Base-by-base conservation (phyloP, 2,113 vertebrate species). In the Glareola pratincola region DNA sequence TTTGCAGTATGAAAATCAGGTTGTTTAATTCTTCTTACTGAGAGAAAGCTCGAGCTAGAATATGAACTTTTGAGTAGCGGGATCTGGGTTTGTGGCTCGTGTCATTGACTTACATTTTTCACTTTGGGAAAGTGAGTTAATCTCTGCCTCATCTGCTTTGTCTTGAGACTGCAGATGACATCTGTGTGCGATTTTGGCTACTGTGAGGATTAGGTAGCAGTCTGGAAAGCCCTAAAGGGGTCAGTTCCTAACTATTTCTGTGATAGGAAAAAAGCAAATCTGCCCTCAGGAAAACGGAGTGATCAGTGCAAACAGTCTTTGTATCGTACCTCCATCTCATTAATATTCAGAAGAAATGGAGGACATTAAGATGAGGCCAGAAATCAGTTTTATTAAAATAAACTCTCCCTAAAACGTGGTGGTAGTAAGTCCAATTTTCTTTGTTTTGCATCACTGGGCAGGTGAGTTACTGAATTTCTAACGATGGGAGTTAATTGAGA, bases 381-480 rank as follows among this genome's bases (percentile, higher is more conserved):
- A 83, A 78, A 57, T 80, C 39, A 21, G 39, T 41, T 93, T 73
- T 93, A 88, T 90, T 87, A 92, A 87, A 85, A 75, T 88, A 91
- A 97, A 88, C 81, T 95, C 96, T 93, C 93, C 96, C 86, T 91
- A 88, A 96, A 96, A 92, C 30, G 48, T 96, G 90, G 82, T 78
- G 95, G 92, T 96, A 91, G 84, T 63, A 85, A 97, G 94, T 86
- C 93, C 91, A 97, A 68, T 98, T 97, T 96, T 95, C 98, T 95
- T 96, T 91, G 97, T 93, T 96, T 96, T 97, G 97, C 97, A 95
- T 97, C 93, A 23, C 92, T 97, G 97, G 94, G 93, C 97, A 97
- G 87, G 94, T 98, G 97, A 98, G 94, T 97, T 96, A 85, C 93
- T 96, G 98, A 96, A 92, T 97, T 97, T 95, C 77, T 93, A 96